Evolutionary conservation across 2,888 invertebrate genomes (phyloP).

Genomic region (Abrostola tripartita): DNA sequence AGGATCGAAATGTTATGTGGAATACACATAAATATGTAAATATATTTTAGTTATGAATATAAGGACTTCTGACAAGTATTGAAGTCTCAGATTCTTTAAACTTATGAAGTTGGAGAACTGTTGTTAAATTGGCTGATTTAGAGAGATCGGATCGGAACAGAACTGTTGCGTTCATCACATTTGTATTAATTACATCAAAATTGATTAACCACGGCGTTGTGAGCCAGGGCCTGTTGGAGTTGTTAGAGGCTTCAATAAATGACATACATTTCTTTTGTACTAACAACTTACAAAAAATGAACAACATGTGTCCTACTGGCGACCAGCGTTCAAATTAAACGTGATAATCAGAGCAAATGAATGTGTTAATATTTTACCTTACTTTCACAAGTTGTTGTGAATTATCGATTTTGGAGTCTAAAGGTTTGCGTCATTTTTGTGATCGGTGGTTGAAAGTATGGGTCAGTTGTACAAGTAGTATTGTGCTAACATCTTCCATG

Average conservation of each 20-base stretch:
- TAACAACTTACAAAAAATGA: not conserved
- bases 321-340: not conserved
- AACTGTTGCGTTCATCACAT: conserved; percentile 5
- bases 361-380: not conserved
- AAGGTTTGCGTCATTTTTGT: not conserved
- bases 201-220: conserved; percentile 3
- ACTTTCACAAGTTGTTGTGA: no score
- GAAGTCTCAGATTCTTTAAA: not conserved
- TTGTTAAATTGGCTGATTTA: not conserved
- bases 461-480: not conserved
- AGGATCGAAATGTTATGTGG: conserved; percentile 25
- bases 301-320: not conserved
- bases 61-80: conserved; percentile 1
- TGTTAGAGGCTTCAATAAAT: conserved; percentile 2
- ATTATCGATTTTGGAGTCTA: not conserved
- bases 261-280: conserved; percentile 18
- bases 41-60: conserved; percentile 23
- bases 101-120: conserved; percentile 3
- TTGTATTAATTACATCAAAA: conserved; percentile 6
- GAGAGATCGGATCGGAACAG: conserved; percentile 7
- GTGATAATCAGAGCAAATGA: not conserved
- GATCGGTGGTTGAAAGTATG: not conserved
- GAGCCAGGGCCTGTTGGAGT: conserved; percentile 15
- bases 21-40: conserved; percentile 27
- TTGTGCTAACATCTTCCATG: not conserved